Evolutionary conservation across 2,888 invertebrate genomes (phyloP).

Genomic region (Tortricodes alternella): DNA sequence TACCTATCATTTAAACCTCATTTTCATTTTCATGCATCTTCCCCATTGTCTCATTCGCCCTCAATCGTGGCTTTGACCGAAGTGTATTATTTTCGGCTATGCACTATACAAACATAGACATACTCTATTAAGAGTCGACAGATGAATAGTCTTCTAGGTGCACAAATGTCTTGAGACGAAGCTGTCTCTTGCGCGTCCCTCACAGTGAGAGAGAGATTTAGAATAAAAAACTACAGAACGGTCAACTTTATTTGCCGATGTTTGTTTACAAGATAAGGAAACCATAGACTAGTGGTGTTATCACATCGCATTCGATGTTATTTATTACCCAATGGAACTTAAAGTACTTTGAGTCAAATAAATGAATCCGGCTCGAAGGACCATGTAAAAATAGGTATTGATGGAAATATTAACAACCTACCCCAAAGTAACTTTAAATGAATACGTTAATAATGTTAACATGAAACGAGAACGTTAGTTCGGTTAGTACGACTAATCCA

Average conservation of each 20-base stretch:
- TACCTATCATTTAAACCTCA: too few species aligned
- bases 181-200: too few species aligned
- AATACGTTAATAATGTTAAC: constrained; percentile 26
- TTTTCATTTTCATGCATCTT: too few species aligned
- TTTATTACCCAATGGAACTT: not conserved
- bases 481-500: constrained; percentile 14
- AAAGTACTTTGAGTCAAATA: not conserved
- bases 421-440: not conserved
- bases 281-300: constrained; percentile 10
- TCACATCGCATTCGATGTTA: not conserved
- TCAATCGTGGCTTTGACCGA: too few species aligned
- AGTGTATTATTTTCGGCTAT: too few species aligned
- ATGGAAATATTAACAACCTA: not conserved
- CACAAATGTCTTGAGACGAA: too few species aligned
- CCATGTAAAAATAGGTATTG: not conserved
- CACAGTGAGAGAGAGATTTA: too few species aligned
- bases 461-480: constrained; percentile 30
- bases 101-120: too few species aligned
- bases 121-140: too few species aligned
- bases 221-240: too few species aligned
- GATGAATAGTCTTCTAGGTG: too few species aligned
- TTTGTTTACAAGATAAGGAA: constrained; percentile 7
- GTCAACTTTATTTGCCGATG: not conserved
- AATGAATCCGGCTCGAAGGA: constrained; percentile 26
- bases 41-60: too few species aligned